phyloP scores from a whole-genome alignment of 1,140 invertebrate genomes.

The Eciton burchellii region DNA sequence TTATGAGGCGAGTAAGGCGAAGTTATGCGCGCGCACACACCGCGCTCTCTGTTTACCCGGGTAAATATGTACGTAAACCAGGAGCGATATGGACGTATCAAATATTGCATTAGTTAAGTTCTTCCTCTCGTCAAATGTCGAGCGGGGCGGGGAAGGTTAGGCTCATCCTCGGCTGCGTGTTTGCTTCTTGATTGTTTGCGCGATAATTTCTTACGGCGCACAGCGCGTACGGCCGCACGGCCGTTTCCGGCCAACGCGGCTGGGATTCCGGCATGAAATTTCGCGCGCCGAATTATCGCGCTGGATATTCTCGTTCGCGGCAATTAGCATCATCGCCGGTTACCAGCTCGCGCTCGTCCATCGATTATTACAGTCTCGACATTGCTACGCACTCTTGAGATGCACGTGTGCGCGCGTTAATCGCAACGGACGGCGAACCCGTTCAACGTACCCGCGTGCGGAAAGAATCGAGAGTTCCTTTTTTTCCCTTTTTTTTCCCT shows the following conservation, averaged over 20 bases:
- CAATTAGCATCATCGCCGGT: slow-evolving; percentile 35
- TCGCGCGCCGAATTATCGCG: slow-evolving; percentile 18
- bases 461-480: slow-evolving; percentile 47
- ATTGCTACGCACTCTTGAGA: slow-evolving; percentile 19
- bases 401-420: neutral
- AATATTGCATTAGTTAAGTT: slow-evolving; percentile 72
- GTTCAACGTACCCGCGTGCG: neutral
- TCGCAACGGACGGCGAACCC: too few relatives aligned
- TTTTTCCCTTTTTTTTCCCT: too few relatives aligned
- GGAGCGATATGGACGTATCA: slow-evolving; percentile 41
- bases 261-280: slow-evolving; percentile 7
- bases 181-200: slow-evolving; percentile 51
- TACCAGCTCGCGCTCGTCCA: neutral
- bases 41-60: slow-evolving; percentile 51
- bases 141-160: too few relatives aligned
- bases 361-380: slow-evolving; percentile 49
- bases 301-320: slow-evolving; percentile 38
- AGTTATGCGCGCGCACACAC: slow-evolving; percentile 62
- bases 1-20: slow-evolving; percentile 68
- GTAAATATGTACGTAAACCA: slow-evolving; percentile 60
- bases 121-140: slow-evolving; percentile 60
- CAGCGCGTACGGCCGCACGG: neutral
- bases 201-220: slow-evolving; percentile 66
- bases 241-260: too few relatives aligned
- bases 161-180: slow-evolving; percentile 23